Evolutionary conservation across 2,113 vertebrate genomes (phyloP).

Genomic region (Oreochromis aureus): DNA sequence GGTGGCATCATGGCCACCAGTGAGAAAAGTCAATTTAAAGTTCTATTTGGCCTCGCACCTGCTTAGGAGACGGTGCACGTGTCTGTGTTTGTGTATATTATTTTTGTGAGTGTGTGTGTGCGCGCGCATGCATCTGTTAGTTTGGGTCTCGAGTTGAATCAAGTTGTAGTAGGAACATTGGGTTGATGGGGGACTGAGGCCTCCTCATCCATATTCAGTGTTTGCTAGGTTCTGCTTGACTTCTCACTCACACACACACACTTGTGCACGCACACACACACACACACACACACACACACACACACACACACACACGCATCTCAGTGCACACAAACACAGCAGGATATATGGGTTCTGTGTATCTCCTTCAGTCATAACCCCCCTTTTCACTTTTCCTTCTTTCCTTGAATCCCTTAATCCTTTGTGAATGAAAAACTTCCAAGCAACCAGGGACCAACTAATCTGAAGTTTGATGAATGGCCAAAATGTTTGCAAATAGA

Average conservation of each 20-base stretch:
- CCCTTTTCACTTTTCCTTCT: not conserved
- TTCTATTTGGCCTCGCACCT: constrained; percentile 23
- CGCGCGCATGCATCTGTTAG: not conserved
- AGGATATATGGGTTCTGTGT: constrained; percentile 11
- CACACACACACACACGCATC: not conserved
- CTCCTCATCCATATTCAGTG: constrained; percentile 67
- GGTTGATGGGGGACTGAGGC: constrained; percentile 46
- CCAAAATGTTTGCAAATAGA: constrained; percentile 35
- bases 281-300: not conserved
- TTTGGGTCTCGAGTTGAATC: constrained; percentile 30
- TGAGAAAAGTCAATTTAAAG: constrained; percentile 59
- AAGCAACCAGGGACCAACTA: constrained; percentile 13
- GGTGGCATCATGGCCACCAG: constrained; percentile 22
- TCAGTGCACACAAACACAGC: not conserved
- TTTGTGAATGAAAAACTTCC: constrained; percentile 39
- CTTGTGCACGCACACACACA: not conserved
- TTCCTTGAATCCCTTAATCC: constrained; percentile 47
- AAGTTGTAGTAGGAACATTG: constrained; percentile 47
- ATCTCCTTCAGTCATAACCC: constrained; percentile 10
- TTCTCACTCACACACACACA: not conserved
- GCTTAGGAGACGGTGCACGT: not conserved
- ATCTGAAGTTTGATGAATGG: constrained; percentile 37
- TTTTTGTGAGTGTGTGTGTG: not conserved
- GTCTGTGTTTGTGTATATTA: not conserved
- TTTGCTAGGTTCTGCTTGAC: constrained; percentile 41